Evolutionary conservation across 2,888 invertebrate species (phyloP).

Genomic region (Biston stratarius): DNA sequence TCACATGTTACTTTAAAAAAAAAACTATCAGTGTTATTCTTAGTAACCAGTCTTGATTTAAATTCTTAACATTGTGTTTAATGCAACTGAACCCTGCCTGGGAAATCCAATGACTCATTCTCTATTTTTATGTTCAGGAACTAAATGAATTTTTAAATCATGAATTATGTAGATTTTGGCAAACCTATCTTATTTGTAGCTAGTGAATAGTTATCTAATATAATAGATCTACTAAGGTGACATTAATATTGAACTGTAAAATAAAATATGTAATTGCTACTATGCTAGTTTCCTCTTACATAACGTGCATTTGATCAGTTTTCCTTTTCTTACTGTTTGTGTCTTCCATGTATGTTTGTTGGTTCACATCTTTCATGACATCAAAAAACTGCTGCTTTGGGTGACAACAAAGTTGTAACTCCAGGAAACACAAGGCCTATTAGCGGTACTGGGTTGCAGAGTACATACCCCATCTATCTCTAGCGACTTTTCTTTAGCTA

Average conservation of each 20-base stretch:
- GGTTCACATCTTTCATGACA: background rate
- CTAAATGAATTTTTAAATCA: slow-evolving; percentile 46
- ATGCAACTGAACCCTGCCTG: slow-evolving; percentile 27
- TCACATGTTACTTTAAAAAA: background rate
- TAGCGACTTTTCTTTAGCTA: background rate
- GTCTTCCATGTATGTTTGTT: background rate
- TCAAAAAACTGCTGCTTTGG: background rate
- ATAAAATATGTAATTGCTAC: background rate
- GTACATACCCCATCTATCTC: background rate
- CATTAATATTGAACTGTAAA: slow-evolving; percentile 22
- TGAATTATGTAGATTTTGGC: slow-evolving; percentile 52
- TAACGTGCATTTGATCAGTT: too few relatives aligned
- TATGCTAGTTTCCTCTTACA: background rate
- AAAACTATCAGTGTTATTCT: background rate
- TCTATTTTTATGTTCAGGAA: slow-evolving; percentile 31
- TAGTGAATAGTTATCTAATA: slow-evolving; percentile 31
- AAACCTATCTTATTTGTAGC: slow-evolving; percentile 39
- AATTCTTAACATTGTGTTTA: background rate
- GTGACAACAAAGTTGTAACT: background rate
- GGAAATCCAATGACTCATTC: slow-evolving; percentile 55
- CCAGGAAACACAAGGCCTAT: background rate
- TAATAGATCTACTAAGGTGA: slow-evolving; percentile 41
- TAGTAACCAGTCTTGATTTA: background rate
- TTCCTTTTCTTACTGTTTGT: background rate
- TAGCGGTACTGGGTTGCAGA: background rate